Evolutionary conservation across 2,888 invertebrate genomes (phyloP).

Genomic region (Exephanes ischioxanthus): DNA sequence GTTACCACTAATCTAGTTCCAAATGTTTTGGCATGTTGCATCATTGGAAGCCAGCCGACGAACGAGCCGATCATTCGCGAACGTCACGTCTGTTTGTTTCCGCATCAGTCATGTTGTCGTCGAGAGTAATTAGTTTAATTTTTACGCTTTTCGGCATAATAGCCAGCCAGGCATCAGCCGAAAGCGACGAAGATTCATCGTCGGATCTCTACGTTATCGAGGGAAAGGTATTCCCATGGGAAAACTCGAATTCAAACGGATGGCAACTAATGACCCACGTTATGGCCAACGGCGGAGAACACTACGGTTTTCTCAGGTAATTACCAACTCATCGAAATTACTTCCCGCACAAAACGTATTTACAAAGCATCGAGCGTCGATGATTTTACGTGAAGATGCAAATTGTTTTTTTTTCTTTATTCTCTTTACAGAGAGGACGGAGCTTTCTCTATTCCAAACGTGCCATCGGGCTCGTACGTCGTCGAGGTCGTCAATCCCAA

Average conservation of each 20-base stretch:
- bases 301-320: conserved; percentile 92
- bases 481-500: conserved; percentile 97
- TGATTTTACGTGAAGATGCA: neutral
- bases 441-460: conserved; percentile 94
- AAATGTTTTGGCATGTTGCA: neutral
- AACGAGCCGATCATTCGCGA: neutral
- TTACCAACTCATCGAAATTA: neutral
- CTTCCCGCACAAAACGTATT: conserved; percentile 15
- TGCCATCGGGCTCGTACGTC: conserved; percentile 97
- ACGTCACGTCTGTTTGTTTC: conserved; percentile 15
- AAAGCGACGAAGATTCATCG: conserved; percentile 85
- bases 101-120: conserved; percentile 43
- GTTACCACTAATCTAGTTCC: too few relatives aligned
- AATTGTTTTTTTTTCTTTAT: neutral
- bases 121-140: conserved; percentile 63
- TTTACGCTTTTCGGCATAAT: conserved; percentile 69
- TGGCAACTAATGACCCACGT: conserved; percentile 93
- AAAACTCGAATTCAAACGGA: conserved; percentile 87
- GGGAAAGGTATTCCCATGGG: conserved; percentile 92
- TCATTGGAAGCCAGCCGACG: neutral
- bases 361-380: neutral
- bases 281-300: conserved; percentile 95
- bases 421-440: conserved; percentile 92
- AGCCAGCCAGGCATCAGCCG: conserved; percentile 70
- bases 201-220: conserved; percentile 91